phyloP scores from a whole-genome alignment of 1,140 invertebrate species.

The Aporrectodea caliginosa region DNA sequence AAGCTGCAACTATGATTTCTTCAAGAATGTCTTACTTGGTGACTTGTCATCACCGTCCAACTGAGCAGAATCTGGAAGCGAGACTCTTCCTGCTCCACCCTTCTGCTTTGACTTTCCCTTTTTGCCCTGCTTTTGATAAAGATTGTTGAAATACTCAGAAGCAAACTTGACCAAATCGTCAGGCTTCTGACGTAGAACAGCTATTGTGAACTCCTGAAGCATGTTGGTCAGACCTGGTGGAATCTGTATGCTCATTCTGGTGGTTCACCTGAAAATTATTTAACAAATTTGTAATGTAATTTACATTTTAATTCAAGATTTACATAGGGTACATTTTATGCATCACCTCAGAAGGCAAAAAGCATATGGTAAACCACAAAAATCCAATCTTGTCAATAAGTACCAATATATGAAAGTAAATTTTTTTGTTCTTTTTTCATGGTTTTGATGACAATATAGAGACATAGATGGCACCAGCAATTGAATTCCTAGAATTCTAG shows the following conservation, averaged over 20 bases:
- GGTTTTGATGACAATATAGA: no score
- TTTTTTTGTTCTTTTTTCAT: no score
- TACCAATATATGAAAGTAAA: background rate
- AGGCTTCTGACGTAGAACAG: slow-evolving; percentile 85
- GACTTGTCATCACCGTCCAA: background rate
- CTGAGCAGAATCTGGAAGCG: background rate
- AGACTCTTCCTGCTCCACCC: background rate
- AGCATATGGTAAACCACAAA: background rate
- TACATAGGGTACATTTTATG: background rate
- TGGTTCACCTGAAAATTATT: background rate
- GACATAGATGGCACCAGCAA: no score
- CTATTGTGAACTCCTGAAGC: slow-evolving; percentile 89
- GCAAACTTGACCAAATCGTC: slow-evolving; percentile 84
- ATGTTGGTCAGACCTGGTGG: slow-evolving; percentile 86
- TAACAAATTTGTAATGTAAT: background rate
- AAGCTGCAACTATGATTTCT: no score
- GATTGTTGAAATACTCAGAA: slow-evolving; percentile 80
- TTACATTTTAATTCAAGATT: background rate
- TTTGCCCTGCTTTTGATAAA: slow-evolving; percentile 43
- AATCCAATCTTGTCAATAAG: background rate
- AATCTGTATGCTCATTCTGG: slow-evolving; percentile 52
- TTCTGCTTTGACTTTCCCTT: background rate
- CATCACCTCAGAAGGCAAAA: no score
- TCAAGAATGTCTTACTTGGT: no score
- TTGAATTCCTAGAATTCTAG: no score